These are phyloP conservation scores for Rissa tridactyla DNA, from an alignment of 2,113 vertebrate species.

Conservation along the genomic window DNA sequence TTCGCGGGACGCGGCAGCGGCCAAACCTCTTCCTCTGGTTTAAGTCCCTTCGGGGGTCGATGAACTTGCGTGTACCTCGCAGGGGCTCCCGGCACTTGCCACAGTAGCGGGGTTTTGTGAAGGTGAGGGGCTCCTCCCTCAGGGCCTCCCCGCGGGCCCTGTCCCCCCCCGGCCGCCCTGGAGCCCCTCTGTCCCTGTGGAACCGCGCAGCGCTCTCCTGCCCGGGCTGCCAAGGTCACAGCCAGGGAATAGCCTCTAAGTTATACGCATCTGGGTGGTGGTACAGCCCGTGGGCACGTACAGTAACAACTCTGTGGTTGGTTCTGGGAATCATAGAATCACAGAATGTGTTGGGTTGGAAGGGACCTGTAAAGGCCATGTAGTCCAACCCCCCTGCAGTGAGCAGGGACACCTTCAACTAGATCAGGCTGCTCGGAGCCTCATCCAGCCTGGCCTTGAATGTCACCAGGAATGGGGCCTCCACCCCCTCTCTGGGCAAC, in stretches of 20 bases:
- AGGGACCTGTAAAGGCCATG: too few relatives aligned
- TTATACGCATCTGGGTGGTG: accelerated
- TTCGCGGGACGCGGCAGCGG: neutral
- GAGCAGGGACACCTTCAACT: too few relatives aligned
- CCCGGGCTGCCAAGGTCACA: accelerated
- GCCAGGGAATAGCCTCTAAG: accelerated
- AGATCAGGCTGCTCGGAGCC: too few relatives aligned
- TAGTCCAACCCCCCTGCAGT: too few relatives aligned
- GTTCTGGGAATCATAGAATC: neutral
- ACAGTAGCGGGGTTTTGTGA: too few relatives aligned
- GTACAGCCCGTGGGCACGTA: accelerated
- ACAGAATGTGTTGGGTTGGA: too few relatives aligned
- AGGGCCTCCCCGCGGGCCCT: neutral
- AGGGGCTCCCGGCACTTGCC: neutral
- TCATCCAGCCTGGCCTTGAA: too few relatives aligned
- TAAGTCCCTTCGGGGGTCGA: neutral
- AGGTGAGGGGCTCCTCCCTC: neutral
- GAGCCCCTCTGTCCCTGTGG: neutral
- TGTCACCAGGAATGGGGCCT: too few relatives aligned
- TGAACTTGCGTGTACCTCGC: neutral
- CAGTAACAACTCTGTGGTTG: accelerated
- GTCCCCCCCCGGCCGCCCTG: neutral
- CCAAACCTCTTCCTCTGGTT: neutral
- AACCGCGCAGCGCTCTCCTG: neutral
- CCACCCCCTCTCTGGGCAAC: too few relatives aligned